These are phyloP conservation scores for Sycophila texana DNA, from an alignment of 2,888 invertebrate species.

Conservation along the genomic window DNA sequence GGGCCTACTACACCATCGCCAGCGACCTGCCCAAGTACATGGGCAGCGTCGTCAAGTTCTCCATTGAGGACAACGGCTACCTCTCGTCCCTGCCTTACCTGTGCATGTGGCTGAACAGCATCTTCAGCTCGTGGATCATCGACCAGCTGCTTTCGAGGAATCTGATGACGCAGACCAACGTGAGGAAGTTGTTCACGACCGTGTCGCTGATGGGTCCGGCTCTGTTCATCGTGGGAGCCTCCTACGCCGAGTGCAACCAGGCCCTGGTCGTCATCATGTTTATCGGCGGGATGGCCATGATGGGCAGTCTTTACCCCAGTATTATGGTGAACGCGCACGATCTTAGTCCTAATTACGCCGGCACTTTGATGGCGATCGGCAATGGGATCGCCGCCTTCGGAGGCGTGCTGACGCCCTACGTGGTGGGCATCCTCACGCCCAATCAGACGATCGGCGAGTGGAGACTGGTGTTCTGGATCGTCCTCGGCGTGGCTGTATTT, in stretches of 20 bases:
- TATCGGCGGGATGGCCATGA: constrained; percentile 69
- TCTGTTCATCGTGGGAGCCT: constrained; percentile 44
- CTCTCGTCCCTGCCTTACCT: constrained; percentile 71
- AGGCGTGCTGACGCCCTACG: constrained; percentile 81
- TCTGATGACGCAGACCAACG: constrained; percentile 25
- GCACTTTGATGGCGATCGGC: constrained; percentile 70
- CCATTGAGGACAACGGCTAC: constrained; percentile 70
- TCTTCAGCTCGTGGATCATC: constrained; percentile 38
- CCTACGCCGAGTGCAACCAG: constrained; percentile 49
- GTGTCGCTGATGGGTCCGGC: constrained; percentile 40
- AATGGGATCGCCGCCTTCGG: constrained; percentile 82
- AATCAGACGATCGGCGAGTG: constrained; percentile 76
- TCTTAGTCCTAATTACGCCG: constrained; percentile 71
- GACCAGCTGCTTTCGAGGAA: constrained; percentile 16
- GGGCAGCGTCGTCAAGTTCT: constrained; percentile 67
- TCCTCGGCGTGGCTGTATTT: constrained; percentile 80
- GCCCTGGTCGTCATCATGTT: constrained; percentile 68
- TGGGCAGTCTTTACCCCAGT: constrained; percentile 71
- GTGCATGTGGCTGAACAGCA: constrained; percentile 56
- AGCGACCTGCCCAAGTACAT: constrained; percentile 67
- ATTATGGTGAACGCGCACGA: constrained; percentile 72
- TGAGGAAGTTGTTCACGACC: constrained; percentile 31
- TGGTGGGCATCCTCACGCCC: constrained; percentile 80
- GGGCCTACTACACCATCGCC: constrained; percentile 58
- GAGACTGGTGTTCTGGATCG: constrained; percentile 87